phyloP scores from a whole-genome alignment of 2,113 vertebrate genomes.

The Bombycilla garrulus region DNA sequence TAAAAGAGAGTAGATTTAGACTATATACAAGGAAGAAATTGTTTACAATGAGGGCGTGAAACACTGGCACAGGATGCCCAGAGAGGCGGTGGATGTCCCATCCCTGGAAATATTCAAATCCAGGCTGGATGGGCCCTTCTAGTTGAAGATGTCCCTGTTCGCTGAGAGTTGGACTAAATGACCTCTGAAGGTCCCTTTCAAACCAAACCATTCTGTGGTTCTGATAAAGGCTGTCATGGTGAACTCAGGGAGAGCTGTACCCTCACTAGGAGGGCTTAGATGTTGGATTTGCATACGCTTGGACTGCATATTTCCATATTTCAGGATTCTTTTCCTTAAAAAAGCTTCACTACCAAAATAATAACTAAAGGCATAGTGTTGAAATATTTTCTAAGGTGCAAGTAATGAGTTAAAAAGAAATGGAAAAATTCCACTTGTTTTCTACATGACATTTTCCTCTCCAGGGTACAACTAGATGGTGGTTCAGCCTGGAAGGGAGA shows the following conservation, averaged over 20 bases:
- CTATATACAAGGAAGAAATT: neutral
- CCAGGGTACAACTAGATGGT: neutral
- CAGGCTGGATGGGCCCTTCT: neutral
- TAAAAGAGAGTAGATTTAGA: neutral
- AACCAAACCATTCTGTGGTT: neutral
- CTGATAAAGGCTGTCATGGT: neutral
- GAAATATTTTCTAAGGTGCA: neutral
- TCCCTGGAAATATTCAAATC: neutral
- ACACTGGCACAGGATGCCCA: neutral
- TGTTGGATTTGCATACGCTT: neutral
- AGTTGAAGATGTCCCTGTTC: neutral
- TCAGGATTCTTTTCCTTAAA: neutral
- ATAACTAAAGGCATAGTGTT: fast-evolving
- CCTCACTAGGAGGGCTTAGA: neutral
- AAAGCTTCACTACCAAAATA: neutral
- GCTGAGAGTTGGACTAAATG: neutral
- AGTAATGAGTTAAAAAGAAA: neutral
- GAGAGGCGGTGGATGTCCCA: neutral
- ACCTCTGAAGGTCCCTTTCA: neutral
- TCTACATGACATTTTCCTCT: neutral
- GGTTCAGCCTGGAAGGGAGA: neutral
- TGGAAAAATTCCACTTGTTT: neutral
- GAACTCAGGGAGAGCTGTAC: neutral
- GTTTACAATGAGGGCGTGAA: neutral
- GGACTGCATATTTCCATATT: neutral